Evolutionary conservation across 2,888 invertebrate species (phyloP).

Genomic region (Acleris sparsana): DNA sequence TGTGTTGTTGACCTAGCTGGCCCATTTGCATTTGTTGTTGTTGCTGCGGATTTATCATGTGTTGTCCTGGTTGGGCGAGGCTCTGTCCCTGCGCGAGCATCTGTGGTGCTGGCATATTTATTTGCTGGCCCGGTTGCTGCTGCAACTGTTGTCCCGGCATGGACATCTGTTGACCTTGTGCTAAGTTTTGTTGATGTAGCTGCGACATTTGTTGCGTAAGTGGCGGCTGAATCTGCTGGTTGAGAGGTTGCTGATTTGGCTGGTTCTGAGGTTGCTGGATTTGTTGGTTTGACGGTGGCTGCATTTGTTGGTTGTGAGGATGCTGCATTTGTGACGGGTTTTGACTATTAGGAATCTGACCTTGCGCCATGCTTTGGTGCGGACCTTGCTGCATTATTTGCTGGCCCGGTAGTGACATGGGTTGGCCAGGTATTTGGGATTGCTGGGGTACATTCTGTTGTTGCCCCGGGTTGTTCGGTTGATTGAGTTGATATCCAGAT

Average conservation of each 20-base stretch:
- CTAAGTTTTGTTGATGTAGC: slow-evolving; percentile 41
- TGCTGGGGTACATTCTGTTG: slow-evolving; percentile 54
- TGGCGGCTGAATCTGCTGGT: slow-evolving; percentile 48
- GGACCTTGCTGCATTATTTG: slow-evolving; percentile 50
- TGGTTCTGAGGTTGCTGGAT: slow-evolving; percentile 50
- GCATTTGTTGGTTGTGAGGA: slow-evolving; percentile 49
- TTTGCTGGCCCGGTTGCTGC: slow-evolving; percentile 52
- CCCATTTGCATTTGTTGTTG: slow-evolving; percentile 36
- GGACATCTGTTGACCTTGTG: slow-evolving; percentile 51
- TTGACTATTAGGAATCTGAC: slow-evolving; percentile 27
- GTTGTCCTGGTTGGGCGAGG: slow-evolving; percentile 54
- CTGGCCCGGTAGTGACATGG: slow-evolving; percentile 56
- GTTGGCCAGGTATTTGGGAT: slow-evolving; percentile 58
- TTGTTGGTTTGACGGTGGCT: slow-evolving; percentile 51
- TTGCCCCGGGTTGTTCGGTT: slow-evolving; percentile 57
- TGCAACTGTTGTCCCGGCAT: slow-evolving; percentile 53
- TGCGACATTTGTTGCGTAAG: slow-evolving; percentile 51
- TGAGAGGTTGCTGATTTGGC: slow-evolving; percentile 12
- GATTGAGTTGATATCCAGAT: slow-evolving; percentile 65
- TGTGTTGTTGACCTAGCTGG: slow-evolving; percentile 38
- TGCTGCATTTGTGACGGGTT: slow-evolving; percentile 51
- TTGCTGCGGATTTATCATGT: slow-evolving; percentile 47
- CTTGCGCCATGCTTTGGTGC: slow-evolving; percentile 49
- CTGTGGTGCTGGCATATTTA: slow-evolving; percentile 60
- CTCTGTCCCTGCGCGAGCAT: slow-evolving; percentile 52